These are phyloP conservation scores for Ooceraea biroi DNA, from an alignment of 1,140 invertebrate species.

Conservation along the genomic window DNA sequence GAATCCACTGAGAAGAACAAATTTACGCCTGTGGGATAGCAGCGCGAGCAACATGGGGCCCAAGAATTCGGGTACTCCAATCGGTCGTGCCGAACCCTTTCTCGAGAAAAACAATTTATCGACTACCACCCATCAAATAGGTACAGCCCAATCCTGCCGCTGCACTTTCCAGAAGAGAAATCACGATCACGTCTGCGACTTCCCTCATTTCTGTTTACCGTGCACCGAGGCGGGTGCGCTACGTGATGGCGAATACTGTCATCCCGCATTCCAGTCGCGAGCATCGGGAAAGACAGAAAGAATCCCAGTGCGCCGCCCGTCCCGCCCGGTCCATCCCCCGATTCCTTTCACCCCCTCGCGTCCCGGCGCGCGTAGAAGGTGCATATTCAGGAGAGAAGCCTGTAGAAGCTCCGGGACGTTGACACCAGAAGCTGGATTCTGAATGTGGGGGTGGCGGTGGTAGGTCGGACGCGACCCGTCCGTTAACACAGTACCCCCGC, in stretches of 20 bases:
- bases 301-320: constrained; percentile 54
- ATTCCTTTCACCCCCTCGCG: constrained; percentile 14
- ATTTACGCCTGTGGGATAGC: neutral
- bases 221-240: constrained; percentile 66
- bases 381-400: constrained; percentile 74
- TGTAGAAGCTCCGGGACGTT: constrained; percentile 79
- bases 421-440: constrained; percentile 79
- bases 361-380: constrained; percentile 61
- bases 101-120: constrained; percentile 44
- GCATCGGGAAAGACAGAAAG: constrained; percentile 72
- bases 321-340: constrained; percentile 30
- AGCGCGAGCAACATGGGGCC: neutral
- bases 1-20: neutral
- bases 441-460: constrained; percentile 64
- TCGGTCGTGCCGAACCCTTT: constrained; percentile 15
- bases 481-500: constrained; percentile 68
- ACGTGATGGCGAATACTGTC: constrained; percentile 79
- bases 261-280: constrained; percentile 77
- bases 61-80: neutral
- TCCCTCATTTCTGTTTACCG: constrained; percentile 74
- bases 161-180: constrained; percentile 58
- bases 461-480: constrained; percentile 74
- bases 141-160: constrained; percentile 22
- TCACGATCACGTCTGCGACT: constrained; percentile 64
- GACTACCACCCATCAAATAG: constrained; percentile 46